Base-by-base conservation (phyloP, 2,113 vertebrate species). In the Phaethornis superciliosus region DNA sequence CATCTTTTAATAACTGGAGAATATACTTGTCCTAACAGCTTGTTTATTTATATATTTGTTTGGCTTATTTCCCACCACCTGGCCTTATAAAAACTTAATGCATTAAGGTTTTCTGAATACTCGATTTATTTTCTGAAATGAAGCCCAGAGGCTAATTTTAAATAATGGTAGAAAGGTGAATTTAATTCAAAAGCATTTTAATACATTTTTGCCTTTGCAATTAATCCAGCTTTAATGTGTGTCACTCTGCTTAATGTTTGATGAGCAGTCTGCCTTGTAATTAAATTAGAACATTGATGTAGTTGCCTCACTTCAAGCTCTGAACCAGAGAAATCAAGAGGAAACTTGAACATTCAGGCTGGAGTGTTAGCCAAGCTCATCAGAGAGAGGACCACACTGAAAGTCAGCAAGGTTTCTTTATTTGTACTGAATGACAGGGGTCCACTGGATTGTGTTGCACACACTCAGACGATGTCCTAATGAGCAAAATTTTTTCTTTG, bases 211-310 rank as follows among this genome's bases (percentile, higher is more conserved):
- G 35, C 33, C n/a, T 89, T 92, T 91, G 33, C 37, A 20, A 81
- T 92, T 89, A 77, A 82, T 85, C 44, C 28, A 30, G 3, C 47
- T 54, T 7, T 89, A 37, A 89, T 68, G 24, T 76, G 27, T 77
- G 52, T 30, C 28, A 22, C 26, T 85, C 63, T 94, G 32, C 63
- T 77, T 89, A 30, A 70, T 83, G 54, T 81, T 65, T 90, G n/a
- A 55, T 92, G 27, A 89, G 32, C 27, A 33, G 33, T 82, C 68
- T 94, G 26, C n/a, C 85, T 91, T 91, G 68, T 80, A 59, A 91
- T 88, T 85, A 89, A 82, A 87, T 65, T 63, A 80, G 20, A 91
- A 40, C 74, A 63, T 67, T 35, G 51, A 44, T 74, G 24, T 58
- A 47, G 10, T n/a, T 93, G 40, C 52, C 33, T 77, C 26, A 32